Base-by-base conservation (phyloP, 2,113 vertebrate species). In the Oriolus oriolus region DNA sequence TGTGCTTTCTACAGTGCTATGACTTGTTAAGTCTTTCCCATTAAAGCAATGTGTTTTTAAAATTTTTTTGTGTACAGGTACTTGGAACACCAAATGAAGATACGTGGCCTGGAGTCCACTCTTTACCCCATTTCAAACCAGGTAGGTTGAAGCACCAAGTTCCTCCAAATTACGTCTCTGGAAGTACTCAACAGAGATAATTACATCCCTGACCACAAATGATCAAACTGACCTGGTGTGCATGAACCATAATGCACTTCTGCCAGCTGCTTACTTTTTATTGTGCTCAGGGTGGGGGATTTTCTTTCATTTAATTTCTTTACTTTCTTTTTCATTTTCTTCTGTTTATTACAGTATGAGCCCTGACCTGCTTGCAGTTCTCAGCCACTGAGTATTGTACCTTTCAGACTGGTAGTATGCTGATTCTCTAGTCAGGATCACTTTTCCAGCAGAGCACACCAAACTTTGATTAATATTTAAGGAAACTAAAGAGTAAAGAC, bases 31-130 rank as follows among this genome's bases (percentile, higher is more conserved):
- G 6, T 61, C 45, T 87, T 81, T 81, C 65, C 66, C 20, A 64
- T 86, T 90, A 84, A 88, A 90, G 18, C 42, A 74, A 44, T 35
- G 2, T 89, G 16, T 31, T 1, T 41, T 31, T 10, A 18, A 27
- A 10, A 6, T 33, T 37, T 60, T 81, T 92, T 93, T 53, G 39
- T 78, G 59, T 52, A 54, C 87, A 99, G 99, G 98, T 99, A 81
- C 98, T 99, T 64, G 99, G 99, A 53, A 99, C 99, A 12, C 99
- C 99, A 49, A 98, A 98, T 24, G 99, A 99, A 91, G 99, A 99
- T 22, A 98, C 98, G 0, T 99, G 99, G 99, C 99, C 99, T 47
- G 99, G 99, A 70, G 98, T 99, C 59, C 98, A 99, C 96, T 99
- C 99, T 56, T 95, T 99, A 96, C 99, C 99, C 84, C 99, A 99